Evolutionary conservation across 2,113 vertebrate species (phyloP).

Genomic region (Chroicocephalus ridibundus): DNA sequence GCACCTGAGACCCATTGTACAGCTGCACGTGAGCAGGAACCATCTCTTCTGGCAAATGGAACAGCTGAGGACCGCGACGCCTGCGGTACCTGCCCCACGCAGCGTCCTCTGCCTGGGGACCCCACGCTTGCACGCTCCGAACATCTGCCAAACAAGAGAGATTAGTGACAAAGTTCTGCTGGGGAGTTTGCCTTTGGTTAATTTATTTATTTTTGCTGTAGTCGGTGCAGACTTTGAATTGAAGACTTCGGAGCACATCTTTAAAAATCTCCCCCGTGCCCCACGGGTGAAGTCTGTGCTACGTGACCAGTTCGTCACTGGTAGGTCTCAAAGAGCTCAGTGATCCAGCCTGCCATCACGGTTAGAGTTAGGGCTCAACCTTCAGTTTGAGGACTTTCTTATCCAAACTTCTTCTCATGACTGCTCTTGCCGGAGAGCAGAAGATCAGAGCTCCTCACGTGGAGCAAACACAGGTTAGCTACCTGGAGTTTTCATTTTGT

Average conservation of each 20-base stretch:
- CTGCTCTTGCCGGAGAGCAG: neutral
- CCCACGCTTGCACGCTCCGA: fast-evolving
- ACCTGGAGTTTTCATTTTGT: neutral
- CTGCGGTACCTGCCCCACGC: neutral
- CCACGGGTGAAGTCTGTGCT: neutral
- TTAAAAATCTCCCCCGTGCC: neutral
- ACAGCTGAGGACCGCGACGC: neutral
- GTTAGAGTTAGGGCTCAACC: neutral
- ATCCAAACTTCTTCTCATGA: fast-evolving
- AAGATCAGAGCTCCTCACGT: neutral
- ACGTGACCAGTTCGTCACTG: neutral
- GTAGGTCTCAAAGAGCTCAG: neutral
- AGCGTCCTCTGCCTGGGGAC: neutral
- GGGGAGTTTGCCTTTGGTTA: neutral
- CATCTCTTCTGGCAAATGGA: neutral
- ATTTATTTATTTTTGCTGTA: neutral
- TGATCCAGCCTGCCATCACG: fast-evolving
- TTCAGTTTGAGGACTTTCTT: neutral
- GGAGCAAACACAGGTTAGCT: neutral
- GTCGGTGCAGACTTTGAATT: neutral
- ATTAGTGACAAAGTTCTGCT: neutral
- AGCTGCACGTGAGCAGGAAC: neutral
- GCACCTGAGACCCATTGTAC: slow-evolving; percentile 41
- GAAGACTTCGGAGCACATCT: neutral
- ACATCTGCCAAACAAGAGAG: neutral